Evolutionary conservation across 2,888 invertebrate genomes (phyloP), one percentile per base, ranked within the genome.

Genomic region (Oxytorus armatus): DNA sequence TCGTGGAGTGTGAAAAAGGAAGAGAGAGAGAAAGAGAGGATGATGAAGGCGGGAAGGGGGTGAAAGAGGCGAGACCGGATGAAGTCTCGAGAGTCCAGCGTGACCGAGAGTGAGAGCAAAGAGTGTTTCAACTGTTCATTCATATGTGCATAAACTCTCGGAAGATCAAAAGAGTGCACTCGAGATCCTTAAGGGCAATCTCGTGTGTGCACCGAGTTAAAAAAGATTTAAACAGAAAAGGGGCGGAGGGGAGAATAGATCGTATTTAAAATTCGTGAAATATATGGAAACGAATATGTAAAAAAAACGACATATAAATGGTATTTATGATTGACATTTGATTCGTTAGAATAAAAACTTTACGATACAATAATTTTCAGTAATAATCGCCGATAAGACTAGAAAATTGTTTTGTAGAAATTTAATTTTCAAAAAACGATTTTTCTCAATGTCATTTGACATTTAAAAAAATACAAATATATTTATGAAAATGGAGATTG

Each of bases 21-120:
- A 33, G 8, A 25, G 39, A 44, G n/a, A n/a, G 39, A 53, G 68
- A 53, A 36, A 51, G 49, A 51, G 47, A 10, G 36, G 39, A 44
- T 11, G 59, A 21, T 11, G 16, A 8, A 33, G 25, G 11, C n/a
- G 49, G 33, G 47, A 66, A 72, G 59, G 36, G n/a, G 1, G 53
- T 10, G 39, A 68, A 66, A 81, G 77, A 57, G 77, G 68, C 76
- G 77, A 81, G 81, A 59, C 77, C 75, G 77, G 76, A 79, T 79
- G 63, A 76, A 69, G 78, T 74, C 81, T 80, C 79, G 72, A 77
- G 79, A 80, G 77, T 77, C 68, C 79, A 68, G 57, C 55, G 66
- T 55, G 79, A 72, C 65, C 61, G 77, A 80, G 66, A 78, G 61
- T 53, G 66, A 73, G 73, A 63, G 75, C 57, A 73, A 65, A 77